Percentiles rank a stretch among this genome's conserved stretches.
Conservation (phyloP, 2,888 invertebrate genomes). For the Ennomos fuscantarius region DNA sequence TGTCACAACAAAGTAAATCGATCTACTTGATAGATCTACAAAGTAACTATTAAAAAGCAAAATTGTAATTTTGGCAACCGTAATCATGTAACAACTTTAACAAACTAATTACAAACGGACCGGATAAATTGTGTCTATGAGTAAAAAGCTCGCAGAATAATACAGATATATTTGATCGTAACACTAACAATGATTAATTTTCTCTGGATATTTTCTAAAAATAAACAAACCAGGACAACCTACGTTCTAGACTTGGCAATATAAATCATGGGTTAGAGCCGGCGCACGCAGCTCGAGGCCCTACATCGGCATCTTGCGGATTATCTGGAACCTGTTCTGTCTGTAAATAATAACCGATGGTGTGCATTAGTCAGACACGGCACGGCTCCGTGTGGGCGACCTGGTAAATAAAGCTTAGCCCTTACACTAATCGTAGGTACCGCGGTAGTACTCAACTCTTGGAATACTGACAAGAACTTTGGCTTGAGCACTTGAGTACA, state of each 20-base stretch:
- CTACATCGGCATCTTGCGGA: slow-evolving; percentile 41
- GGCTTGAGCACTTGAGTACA: too few species aligned
- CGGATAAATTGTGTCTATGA: too few species aligned
- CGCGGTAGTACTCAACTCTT: background rate
- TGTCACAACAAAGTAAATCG: slow-evolving; percentile 13
- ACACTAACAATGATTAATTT: too few species aligned
- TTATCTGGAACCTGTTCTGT: slow-evolving; percentile 43
- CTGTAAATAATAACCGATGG: slow-evolving; percentile 71
- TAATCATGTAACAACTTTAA: too few species aligned
- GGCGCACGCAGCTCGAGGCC: slow-evolving; percentile 30
- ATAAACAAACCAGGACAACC: slow-evolving; percentile 9
- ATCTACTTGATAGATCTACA: background rate
- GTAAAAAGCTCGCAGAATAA: too few species aligned
- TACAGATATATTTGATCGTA: too few species aligned
- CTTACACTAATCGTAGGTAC: slow-evolving; percentile 11
- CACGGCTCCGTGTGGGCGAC: slow-evolving; percentile 35
- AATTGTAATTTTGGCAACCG: too few species aligned
- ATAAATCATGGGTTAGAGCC: slow-evolving; percentile 25
- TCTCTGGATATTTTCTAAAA: background rate
- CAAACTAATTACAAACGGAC: too few species aligned
- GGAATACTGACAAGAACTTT: background rate
- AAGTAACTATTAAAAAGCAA: too few species aligned
- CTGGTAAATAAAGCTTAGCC: slow-evolving; percentile 36
- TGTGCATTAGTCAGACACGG: slow-evolving; percentile 75
- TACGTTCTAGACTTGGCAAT: slow-evolving; percentile 8